Conservation (phyloP, 2,113 vertebrate genomes). For the Odocoileus hemionus region DNA sequence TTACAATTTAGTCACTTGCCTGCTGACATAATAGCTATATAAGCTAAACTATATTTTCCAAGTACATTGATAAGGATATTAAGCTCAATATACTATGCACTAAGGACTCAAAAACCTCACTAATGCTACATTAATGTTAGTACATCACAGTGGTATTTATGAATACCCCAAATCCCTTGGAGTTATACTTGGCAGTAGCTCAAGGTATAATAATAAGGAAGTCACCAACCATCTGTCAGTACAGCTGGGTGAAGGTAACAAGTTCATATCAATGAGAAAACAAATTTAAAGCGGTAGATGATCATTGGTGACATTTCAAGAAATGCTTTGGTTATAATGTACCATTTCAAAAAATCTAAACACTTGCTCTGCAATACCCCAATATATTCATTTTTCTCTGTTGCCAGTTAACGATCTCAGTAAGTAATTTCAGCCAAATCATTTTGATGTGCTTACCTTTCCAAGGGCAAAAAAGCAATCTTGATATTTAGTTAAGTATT, state of each 20-base stretch:
- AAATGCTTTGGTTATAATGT: background rate
- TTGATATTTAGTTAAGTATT: background rate
- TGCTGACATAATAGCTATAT: slow-evolving; percentile 30
- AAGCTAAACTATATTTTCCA: slow-evolving; percentile 42
- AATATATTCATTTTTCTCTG: background rate
- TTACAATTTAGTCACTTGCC: slow-evolving; percentile 19
- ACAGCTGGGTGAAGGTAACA: slow-evolving; percentile 47
- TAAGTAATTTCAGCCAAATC: background rate
- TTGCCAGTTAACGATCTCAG: background rate
- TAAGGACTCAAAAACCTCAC: slow-evolving; percentile 9
- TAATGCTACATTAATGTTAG: slow-evolving; percentile 31
- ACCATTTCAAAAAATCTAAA: background rate
- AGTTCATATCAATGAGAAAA: slow-evolving; percentile 46
- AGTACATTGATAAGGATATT: slow-evolving; percentile 49
- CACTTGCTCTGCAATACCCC: background rate
- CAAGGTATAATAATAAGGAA: slow-evolving; percentile 3
- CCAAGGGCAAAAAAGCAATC: background rate
- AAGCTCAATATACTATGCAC: slow-evolving; percentile 23
- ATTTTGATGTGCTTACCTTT: background rate
- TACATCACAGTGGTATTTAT: slow-evolving; percentile 32
- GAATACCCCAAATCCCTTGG: background rate
- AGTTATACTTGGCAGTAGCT: slow-evolving; percentile 69
- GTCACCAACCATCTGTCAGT: slow-evolving; percentile 61
- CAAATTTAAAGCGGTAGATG: background rate
- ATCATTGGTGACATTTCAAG: background rate